Evolutionary conservation across 2,797 vertebrate genomes (phyloP).

Genomic region (Netta rufina): DNA sequence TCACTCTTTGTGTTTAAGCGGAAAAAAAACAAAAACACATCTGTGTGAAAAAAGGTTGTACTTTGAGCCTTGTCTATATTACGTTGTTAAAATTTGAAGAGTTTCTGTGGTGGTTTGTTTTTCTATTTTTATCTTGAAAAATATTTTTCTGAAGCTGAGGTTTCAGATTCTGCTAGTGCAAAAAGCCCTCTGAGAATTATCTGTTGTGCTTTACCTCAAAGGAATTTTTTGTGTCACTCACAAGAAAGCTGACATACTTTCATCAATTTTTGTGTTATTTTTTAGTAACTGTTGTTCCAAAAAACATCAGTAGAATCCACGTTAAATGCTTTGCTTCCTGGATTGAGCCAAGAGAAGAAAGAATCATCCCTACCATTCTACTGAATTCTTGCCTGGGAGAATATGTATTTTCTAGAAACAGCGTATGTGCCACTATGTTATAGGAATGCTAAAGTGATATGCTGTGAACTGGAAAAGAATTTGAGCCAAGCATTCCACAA

Average conservation of each 20-base stretch:
- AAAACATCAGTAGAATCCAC: conserved; percentile 20
- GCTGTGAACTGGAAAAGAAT: background rate
- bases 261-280: conserved; percentile 17
- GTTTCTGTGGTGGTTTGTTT: background rate
- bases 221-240: conserved; percentile 19
- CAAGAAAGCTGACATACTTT: conserved; percentile 48
- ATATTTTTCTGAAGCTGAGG: background rate
- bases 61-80: background rate
- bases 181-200: background rate
- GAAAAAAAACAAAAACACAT: background rate
- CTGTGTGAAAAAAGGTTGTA: background rate
- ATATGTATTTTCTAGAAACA: background rate
- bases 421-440: background rate
- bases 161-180: background rate
- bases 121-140: background rate
- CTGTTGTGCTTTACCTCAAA: conserved; percentile 14
- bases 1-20: background rate
- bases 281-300: conserved; percentile 48
- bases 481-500: background rate
- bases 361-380: background rate
- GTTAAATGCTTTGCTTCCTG: conserved; percentile 40
- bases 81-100: background rate
- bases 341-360: background rate
- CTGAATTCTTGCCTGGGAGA: background rate
- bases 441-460: background rate